Evolutionary conservation across 2,797 vertebrate genomes (phyloP).

Genomic region (Delichon dasypus): DNA sequence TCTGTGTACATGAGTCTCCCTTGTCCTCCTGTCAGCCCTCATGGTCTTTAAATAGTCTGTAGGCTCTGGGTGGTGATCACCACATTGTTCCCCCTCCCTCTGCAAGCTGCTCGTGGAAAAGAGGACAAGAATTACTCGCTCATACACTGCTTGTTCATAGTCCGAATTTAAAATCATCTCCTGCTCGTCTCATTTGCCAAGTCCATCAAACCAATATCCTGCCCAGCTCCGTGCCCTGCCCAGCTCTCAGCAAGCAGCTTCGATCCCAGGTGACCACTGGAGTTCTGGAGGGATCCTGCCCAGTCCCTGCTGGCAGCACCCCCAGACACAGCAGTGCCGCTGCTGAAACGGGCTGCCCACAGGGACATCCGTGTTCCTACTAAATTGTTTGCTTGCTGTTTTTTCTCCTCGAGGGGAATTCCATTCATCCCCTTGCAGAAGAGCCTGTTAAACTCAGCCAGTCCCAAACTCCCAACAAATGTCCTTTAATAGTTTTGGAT

Average conservation of each 20-base stretch:
- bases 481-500: background rate
- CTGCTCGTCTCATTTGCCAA: background rate
- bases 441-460: background rate
- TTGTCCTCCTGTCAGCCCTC: background rate
- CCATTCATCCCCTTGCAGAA: background rate
- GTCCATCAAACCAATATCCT: background rate
- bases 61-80: background rate
- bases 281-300: background rate
- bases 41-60: background rate
- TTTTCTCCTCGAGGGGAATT: background rate
- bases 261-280: fast-evolving
- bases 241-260: background rate
- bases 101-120: background rate
- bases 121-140: background rate
- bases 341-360: background rate
- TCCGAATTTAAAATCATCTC: background rate
- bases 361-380: background rate
- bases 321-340: fast-evolving
- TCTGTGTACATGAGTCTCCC: background rate
- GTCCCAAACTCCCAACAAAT: background rate
- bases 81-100: background rate
- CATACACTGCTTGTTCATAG: background rate
- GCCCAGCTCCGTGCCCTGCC: background rate
- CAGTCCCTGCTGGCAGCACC: background rate
- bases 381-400: background rate